Base-by-base conservation (phyloP, 2,797 vertebrate species). In the Avahi laniger region DNA sequence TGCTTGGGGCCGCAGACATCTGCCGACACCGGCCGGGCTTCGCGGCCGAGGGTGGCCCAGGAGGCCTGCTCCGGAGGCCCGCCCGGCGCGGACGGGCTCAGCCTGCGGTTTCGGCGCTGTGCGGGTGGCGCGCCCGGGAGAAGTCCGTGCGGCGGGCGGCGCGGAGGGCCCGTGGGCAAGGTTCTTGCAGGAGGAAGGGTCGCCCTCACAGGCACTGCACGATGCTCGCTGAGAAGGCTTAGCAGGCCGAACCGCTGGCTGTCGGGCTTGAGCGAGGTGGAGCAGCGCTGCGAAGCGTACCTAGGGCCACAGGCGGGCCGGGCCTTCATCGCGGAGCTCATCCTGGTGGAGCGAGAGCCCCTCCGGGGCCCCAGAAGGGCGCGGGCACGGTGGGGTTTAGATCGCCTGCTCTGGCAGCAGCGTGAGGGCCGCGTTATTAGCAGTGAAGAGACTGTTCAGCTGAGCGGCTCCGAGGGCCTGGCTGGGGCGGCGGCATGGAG, bases 161-260 rank as follows among this genome's bases (percentile, higher is more conserved):
- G 10, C 22, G 12, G 13, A 35, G 33, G n/a, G 5, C 1, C 4
- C 0, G 7, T 24, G 28, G 12, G 33, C 9, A 28, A 12, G 35
- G 18, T 35, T 76, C 35, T n/a, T 6, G 4, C 24, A 79, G 20
- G 26, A 15, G 13, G 69, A 82, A 65, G 52, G 69, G 33, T n/a
- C 54, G 5, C 10, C 26, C 35, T 35, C 1, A 7, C 1, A 0
- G 1, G 59, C 26, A 30, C 24, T 18, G 0, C 8, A 7, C 14
- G 87, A 2, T n/a, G 2, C 57, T 46, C 86, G 38, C 67, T 52
- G 41, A 69, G 15, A 26, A n/a, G 20, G 9, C n/a, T 12, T n/a
- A 3, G 35, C 52, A 5, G 38, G 9, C 46, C 3, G 59, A 79
- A 30, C 35, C 20, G 20, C 33, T 38, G 33, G 7, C 20, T 33